Conservation (phyloP, 2,888 invertebrate species). For the Rhamnusium bicolor region DNA sequence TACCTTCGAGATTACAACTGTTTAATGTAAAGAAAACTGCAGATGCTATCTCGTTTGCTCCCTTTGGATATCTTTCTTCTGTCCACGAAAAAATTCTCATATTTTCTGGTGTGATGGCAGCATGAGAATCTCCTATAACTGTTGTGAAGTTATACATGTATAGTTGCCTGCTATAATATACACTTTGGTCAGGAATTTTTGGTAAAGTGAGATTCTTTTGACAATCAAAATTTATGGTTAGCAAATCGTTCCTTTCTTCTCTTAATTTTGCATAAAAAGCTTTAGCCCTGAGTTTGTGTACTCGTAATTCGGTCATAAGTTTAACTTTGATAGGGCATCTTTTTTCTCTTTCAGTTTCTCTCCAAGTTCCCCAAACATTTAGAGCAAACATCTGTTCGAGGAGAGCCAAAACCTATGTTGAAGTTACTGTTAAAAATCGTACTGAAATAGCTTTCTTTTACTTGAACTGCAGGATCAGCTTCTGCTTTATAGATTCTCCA, state of each 20-base stretch:
- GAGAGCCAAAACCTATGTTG: neutral
- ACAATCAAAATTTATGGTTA: too few species aligned
- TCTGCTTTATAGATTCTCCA: neutral
- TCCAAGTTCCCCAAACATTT: too few species aligned
- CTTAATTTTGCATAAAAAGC: too few species aligned
- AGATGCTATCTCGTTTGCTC: too few species aligned
- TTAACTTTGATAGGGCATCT: too few species aligned
- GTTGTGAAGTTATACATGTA: neutral
- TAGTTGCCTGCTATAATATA: neutral
- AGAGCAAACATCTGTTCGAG: too few species aligned
- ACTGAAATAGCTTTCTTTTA: too few species aligned
- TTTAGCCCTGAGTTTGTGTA: too few species aligned
- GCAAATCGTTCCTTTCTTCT: too few species aligned
- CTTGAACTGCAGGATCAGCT: neutral
- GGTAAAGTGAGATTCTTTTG: neutral
- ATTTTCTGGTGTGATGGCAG: neutral
- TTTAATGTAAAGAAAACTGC: too few species aligned
- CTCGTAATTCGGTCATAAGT: neutral
- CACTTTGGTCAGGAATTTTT: neutral
- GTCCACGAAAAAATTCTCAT: neutral
- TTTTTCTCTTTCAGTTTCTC: too few species aligned
- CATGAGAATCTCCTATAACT: neutral
- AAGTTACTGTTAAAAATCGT: neutral
- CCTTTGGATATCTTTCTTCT: neutral
- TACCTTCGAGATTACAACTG: neutral